These are phyloP conservation scores for Lordiphosa clarofinis DNA, from an alignment of 1,140 invertebrate genomes.

Conservation along the genomic window DNA sequence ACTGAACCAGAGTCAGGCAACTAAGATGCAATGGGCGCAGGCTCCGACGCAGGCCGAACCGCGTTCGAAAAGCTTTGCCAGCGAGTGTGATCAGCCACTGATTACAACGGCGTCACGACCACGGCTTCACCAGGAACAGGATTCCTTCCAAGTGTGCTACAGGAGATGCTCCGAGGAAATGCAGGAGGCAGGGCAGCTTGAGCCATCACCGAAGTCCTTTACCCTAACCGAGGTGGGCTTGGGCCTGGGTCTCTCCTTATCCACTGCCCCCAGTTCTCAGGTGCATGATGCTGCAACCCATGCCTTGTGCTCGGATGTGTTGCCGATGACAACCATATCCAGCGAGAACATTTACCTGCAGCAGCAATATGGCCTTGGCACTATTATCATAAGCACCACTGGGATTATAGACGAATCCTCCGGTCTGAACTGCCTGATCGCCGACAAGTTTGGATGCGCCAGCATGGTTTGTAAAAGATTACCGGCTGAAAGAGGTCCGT, in stretches of 20 bases:
- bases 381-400: slow-evolving; percentile 36
- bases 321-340: not conserved
- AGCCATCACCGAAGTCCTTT: not conserved
- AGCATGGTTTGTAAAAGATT: slow-evolving; percentile 31
- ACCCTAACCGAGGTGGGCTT: slow-evolving; percentile 7
- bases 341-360: slow-evolving; percentile 20
- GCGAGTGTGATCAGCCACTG: not conserved
- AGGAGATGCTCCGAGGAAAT: slow-evolving; percentile 6
- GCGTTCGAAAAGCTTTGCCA: not conserved
- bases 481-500: not conserved
- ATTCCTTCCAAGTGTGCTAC: not conserved
- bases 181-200: not conserved
- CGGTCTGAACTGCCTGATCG: slow-evolving; percentile 26
- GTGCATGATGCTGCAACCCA: not conserved
- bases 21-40: not conserved
- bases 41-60: not conserved
- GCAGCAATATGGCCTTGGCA: slow-evolving; percentile 48
- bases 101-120: not conserved
- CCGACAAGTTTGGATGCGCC: slow-evolving; percentile 23
- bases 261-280: not conserved
- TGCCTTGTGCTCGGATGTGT: slow-evolving; percentile 5
- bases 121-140: not conserved
- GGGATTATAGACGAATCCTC: slow-evolving; percentile 22
- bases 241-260: slow-evolving; percentile 9
- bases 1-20: slow-evolving; percentile 1